These are phyloP conservation scores for Camponotus pennsylvanicus DNA, from an alignment of 1,140 invertebrate genomes.

Conservation along the genomic window DNA sequence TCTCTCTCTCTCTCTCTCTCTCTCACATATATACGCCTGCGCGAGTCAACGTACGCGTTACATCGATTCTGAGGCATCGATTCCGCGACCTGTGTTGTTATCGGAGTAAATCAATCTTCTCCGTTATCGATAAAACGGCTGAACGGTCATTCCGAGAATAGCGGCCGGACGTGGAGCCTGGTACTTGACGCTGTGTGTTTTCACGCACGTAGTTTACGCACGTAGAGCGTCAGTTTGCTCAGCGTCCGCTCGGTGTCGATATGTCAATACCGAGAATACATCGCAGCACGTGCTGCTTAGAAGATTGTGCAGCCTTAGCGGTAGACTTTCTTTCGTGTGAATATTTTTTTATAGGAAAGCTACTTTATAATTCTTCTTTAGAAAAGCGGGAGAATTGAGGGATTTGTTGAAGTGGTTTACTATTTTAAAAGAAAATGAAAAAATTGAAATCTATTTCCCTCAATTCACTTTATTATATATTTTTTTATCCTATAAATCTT, in stretches of 20 bases:
- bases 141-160: slow-evolving; percentile 68
- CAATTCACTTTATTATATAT: not conserved
- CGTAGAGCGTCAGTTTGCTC: slow-evolving; percentile 52
- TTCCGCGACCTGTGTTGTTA: slow-evolving; percentile 44
- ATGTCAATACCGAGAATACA: slow-evolving; percentile 60
- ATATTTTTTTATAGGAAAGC: slow-evolving; percentile 34
- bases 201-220: slow-evolving; percentile 63
- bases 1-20: not conserved
- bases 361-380: not conserved
- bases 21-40: not conserved
- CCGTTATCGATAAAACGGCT: slow-evolving; percentile 65
- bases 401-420: not conserved
- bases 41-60: not conserved
- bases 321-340: slow-evolving; percentile 7
- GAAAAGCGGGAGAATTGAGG: not conserved
- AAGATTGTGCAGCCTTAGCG: slow-evolving; percentile 53
- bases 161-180: slow-evolving; percentile 32
- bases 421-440: not conserved
- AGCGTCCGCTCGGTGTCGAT: slow-evolving; percentile 48
- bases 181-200: slow-evolving; percentile 68
- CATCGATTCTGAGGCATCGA: not conserved
- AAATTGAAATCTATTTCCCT: not conserved
- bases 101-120: slow-evolving; percentile 61
- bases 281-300: slow-evolving; percentile 45
- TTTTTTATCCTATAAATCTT: not conserved